These are phyloP conservation scores for Trichonephila clavipes DNA, from an alignment of 1,140 invertebrate genomes.

Conservation along the genomic window DNA sequence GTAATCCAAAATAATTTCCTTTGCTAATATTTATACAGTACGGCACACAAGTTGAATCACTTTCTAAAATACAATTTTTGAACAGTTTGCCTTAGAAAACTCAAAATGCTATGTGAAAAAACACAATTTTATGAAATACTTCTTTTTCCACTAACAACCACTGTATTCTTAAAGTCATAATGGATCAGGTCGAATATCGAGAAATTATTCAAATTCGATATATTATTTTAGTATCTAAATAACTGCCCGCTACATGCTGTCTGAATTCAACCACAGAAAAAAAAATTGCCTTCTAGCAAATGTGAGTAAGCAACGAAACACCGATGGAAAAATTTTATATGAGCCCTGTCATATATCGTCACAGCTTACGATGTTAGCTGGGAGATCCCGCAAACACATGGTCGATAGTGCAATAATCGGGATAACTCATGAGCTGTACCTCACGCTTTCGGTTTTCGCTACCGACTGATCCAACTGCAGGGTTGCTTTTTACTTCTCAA, in stretches of 20 bases:
- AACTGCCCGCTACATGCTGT: neutral
- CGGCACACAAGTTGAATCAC: neutral
- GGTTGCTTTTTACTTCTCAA: conserved; percentile 9
- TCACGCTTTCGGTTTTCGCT: conserved; percentile 36
- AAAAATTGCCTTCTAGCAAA: no score
- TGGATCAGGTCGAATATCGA: no score
- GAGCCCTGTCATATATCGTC: neutral
- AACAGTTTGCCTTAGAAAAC: neutral
- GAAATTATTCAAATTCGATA: no score
- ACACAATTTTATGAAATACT: neutral
- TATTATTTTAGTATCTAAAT: neutral
- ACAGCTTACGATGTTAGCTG: neutral
- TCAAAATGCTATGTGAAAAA: neutral
- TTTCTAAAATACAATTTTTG: neutral
- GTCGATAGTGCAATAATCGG: conserved; percentile 22
- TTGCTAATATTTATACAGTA: neutral
- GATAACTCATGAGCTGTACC: neutral
- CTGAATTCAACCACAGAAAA: neutral
- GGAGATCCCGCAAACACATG: conserved; percentile 10
- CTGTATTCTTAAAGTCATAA: neutral
- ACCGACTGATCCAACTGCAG: conserved; percentile 29
- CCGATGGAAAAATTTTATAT: no score
- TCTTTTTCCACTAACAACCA: neutral
- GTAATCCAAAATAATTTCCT: neutral
- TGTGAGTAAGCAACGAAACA: no score